phyloP scores from a whole-genome alignment of 2,888 invertebrate species.

The Ecdyonurus torrentis region DNA sequence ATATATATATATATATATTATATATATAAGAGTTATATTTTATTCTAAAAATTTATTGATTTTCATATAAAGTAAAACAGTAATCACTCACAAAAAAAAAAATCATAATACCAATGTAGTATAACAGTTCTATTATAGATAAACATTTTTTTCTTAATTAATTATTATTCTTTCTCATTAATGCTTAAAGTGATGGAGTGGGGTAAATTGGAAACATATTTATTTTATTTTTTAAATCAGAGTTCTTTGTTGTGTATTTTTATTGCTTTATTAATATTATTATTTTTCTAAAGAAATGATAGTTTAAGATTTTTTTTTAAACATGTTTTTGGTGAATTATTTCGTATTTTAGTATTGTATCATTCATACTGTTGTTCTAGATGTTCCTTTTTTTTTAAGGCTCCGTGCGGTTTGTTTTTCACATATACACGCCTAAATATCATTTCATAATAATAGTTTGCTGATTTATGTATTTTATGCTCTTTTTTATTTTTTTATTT shows the following conservation, averaged over 20 bases:
- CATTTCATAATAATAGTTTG: too few species aligned
- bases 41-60: neutral
- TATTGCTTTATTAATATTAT: neutral
- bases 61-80: neutral
- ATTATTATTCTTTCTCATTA: neutral
- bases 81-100: neutral
- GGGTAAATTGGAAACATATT: neutral
- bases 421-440: neutral
- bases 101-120: neutral
- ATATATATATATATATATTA: too few species aligned
- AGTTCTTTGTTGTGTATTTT: too few species aligned
- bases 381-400: neutral
- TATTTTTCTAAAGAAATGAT: neutral
- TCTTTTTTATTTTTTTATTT: neutral
- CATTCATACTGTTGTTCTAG: neutral
- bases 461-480: too few species aligned
- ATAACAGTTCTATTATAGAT: too few species aligned
- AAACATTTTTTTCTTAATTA: neutral
- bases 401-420: neutral
- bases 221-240: neutral
- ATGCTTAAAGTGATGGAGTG: neutral
- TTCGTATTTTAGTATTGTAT: neutral
- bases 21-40: too few species aligned
- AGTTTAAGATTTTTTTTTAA: neutral
- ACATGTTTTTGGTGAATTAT: neutral